Evolutionary conservation across 2,888 invertebrate species (phyloP).

Genomic region (Philereme transversata): DNA sequence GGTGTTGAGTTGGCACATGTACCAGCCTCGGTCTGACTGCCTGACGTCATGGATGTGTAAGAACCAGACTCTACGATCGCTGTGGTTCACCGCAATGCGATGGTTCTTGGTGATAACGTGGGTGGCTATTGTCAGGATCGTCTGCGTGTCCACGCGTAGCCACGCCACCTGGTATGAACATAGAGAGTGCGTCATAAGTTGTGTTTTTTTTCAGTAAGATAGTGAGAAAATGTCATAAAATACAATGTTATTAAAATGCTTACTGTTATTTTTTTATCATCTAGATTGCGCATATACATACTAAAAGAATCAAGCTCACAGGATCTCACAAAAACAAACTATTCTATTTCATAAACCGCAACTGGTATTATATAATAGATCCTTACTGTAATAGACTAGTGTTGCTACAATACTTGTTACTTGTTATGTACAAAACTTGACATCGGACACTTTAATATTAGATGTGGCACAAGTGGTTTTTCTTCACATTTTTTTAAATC

Average conservation of each 20-base stretch:
- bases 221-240: background rate
- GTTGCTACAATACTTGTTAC: no score
- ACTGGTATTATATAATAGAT: no score
- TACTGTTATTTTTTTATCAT: background rate
- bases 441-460: background rate
- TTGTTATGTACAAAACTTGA: background rate
- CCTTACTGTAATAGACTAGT: no score
- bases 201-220: background rate
- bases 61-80: slow-evolving; percentile 93
- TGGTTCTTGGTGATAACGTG: slow-evolving; percentile 96
- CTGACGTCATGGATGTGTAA: slow-evolving; percentile 93
- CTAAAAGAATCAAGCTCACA: no score
- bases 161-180: slow-evolving; percentile 87
- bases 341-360: no score
- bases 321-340: no score
- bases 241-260: background rate
- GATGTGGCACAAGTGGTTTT: slow-evolving; percentile 3
- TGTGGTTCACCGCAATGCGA: slow-evolving; percentile 92
- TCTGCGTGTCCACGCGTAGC: slow-evolving; percentile 96
- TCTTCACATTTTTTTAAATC: slow-evolving; percentile 6
- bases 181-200: background rate
- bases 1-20: slow-evolving; percentile 97
- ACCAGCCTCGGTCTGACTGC: slow-evolving; percentile 94
- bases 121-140: slow-evolving; percentile 94
- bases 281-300: background rate